phyloP scores from a whole-genome alignment of 2,113 vertebrate species.

The Osmerus mordax region DNA sequence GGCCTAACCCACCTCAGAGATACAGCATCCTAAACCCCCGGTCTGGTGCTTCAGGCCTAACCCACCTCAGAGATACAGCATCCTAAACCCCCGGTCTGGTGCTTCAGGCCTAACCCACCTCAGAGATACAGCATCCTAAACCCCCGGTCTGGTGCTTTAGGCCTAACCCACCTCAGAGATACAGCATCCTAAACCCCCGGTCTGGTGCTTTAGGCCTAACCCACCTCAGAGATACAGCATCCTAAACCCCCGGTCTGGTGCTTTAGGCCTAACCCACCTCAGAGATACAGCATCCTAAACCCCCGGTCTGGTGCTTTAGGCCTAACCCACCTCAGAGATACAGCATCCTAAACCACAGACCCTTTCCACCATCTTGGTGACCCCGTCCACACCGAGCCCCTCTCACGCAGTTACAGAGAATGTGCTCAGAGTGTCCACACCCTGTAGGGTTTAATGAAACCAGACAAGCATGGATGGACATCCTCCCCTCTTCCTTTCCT shows the following conservation, averaged over 20 bases:
- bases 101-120: too few relatives aligned
- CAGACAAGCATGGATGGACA: constrained; percentile 26
- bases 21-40: background rate
- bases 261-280: too few relatives aligned
- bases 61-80: background rate
- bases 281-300: background rate
- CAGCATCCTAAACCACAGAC: background rate
- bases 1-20: background rate
- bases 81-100: too few relatives aligned
- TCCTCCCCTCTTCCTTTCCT: too few relatives aligned
- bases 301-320: too few relatives aligned
- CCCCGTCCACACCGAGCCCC: too few relatives aligned
- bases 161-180: background rate
- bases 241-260: too few relatives aligned
- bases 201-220: too few relatives aligned
- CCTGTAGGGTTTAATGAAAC: constrained; percentile 30
- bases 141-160: too few relatives aligned
- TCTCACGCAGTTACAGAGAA: background rate
- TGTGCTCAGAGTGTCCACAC: background rate
- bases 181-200: background rate
- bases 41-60: too few relatives aligned
- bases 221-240: background rate
- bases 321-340: background rate
- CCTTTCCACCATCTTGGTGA: too few relatives aligned
- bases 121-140: background rate